These are phyloP conservation scores for Oryzias melastigma DNA, from an alignment of 2,113 vertebrate genomes.

Conservation along the genomic window DNA sequence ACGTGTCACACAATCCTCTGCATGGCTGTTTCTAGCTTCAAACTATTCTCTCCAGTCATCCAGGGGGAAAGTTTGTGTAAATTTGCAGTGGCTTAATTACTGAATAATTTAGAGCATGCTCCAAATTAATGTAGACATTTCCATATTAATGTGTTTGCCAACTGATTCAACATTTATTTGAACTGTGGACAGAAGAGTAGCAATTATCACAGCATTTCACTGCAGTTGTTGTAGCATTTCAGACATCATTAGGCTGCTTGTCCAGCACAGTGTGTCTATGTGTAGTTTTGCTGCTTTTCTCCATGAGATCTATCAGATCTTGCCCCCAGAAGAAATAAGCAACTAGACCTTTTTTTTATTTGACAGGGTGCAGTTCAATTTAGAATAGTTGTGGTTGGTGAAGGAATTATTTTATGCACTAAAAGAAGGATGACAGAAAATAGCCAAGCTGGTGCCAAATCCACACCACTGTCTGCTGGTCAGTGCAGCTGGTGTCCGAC, in stretches of 20 bases:
- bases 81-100: conserved; percentile 79
- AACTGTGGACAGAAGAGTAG: conserved; percentile 67
- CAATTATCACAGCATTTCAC: conserved; percentile 73
- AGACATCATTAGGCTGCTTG: conserved; percentile 70
- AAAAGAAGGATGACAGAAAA: conserved; percentile 50
- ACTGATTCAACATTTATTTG: conserved; percentile 73
- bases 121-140: conserved; percentile 79
- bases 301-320: conserved; percentile 47
- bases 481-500: conserved; percentile 49
- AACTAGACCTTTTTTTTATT: conserved; percentile 42
- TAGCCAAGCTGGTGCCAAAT: conserved; percentile 60
- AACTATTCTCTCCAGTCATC: conserved; percentile 64
- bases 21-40: conserved; percentile 45
- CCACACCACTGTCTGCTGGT: conserved; percentile 39
- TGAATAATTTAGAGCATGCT: conserved; percentile 79
- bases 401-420: conserved; percentile 55
- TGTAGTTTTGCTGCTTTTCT: conserved; percentile 32
- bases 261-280: conserved; percentile 64
- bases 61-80: conserved; percentile 76
- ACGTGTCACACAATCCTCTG: conserved; percentile 56
- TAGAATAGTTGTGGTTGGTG: conserved; percentile 43
- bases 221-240: conserved; percentile 62
- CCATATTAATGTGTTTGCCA: conserved; percentile 80
- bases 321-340: conserved; percentile 32
- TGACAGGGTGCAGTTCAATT: conserved; percentile 61